phyloP scores from a whole-genome alignment of 2,888 invertebrate genomes.

The Andrena haemorrhoa region DNA sequence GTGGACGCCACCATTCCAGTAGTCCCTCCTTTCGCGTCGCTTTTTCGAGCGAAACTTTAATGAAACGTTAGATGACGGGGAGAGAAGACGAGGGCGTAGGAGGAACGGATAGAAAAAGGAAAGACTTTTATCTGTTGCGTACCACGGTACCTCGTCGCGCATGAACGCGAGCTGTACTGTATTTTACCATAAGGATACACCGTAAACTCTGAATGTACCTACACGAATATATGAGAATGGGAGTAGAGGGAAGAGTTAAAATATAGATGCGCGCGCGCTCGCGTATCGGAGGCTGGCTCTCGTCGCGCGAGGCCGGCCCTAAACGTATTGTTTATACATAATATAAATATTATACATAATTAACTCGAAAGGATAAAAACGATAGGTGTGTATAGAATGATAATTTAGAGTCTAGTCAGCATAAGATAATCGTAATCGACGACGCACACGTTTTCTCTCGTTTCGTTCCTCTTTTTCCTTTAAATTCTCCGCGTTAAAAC shows the following conservation, averaged over 20 bases:
- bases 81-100: background rate
- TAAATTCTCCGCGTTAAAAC: slow-evolving; percentile 16
- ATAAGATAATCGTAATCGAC: slow-evolving; percentile 75
- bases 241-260: background rate
- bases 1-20: slow-evolving; percentile 20
- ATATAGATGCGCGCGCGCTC: background rate
- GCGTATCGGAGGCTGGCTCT: slow-evolving; percentile 13
- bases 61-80: background rate
- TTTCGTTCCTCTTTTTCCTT: slow-evolving; percentile 48
- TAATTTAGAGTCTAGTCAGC: slow-evolving; percentile 82
- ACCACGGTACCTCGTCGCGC: slow-evolving; percentile 52
- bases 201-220: slow-evolving; percentile 68
- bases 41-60: background rate
- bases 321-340: slow-evolving; percentile 47
- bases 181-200: slow-evolving; percentile 66
- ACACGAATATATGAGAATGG: slow-evolving; percentile 42
- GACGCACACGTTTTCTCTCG: slow-evolving; percentile 67
- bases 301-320: background rate
- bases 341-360: slow-evolving; percentile 62
- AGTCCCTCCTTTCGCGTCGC: slow-evolving; percentile 24
- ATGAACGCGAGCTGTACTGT: slow-evolving; percentile 56
- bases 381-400: slow-evolving; percentile 74
- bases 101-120: background rate
- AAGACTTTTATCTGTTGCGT: slow-evolving; percentile 11
- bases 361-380: slow-evolving; percentile 61